Evolutionary conservation across 2,888 invertebrate genomes (phyloP).

Genomic region (Petrolisthes manimaculis): DNA sequence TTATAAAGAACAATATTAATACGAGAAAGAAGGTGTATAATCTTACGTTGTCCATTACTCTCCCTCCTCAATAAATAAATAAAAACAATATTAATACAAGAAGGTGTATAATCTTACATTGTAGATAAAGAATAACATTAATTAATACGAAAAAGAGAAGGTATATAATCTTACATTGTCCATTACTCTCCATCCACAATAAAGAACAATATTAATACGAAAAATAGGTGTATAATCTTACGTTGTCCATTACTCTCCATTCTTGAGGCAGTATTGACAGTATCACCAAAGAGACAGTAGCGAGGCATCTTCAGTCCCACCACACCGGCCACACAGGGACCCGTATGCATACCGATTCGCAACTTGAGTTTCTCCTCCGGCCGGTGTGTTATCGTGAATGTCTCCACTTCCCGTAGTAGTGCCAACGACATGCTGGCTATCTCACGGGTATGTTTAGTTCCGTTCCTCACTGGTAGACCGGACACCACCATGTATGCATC

Average conservation of each 20-base stretch:
- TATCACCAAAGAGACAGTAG: conserved; percentile 92
- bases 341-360: conserved; percentile 91
- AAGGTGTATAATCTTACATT: no score
- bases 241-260: conserved; percentile 88
- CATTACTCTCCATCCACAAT: no score
- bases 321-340: conserved; percentile 91
- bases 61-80: no score
- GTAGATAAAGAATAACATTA: no score
- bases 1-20: no score
- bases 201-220: no score
- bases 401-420: conserved; percentile 84
- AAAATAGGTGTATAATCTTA: no score
- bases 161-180: no score
- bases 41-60: no score
- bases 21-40: no score
- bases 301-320: conserved; percentile 94
- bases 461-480: conserved; percentile 91
- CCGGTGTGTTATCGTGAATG: conserved; percentile 88
- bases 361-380: conserved; percentile 87
- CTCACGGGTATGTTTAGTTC: conserved; percentile 89
- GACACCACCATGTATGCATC: conserved; percentile 96
- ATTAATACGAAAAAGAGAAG: no score
- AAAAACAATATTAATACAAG: no score
- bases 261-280: conserved; percentile 89
- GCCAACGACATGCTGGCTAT: conserved; percentile 92